Conservation (phyloP, 2,113 vertebrate species). For the Corynorhinus townsendii region DNA sequence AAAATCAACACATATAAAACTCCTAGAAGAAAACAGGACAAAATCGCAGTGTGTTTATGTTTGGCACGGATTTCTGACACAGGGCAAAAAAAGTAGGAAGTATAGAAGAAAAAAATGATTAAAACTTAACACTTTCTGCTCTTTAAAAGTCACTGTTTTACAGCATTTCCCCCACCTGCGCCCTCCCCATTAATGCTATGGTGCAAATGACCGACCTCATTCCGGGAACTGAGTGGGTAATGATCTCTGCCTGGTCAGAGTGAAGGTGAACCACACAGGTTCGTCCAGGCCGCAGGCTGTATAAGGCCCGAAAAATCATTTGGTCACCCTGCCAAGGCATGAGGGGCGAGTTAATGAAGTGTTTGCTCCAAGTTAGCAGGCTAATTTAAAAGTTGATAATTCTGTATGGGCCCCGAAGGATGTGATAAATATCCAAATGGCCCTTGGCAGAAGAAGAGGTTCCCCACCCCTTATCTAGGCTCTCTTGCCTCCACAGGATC, state of each 20-base stretch:
- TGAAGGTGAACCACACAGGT: too few species aligned
- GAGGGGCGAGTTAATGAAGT: too few species aligned
- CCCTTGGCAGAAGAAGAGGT: too few species aligned
- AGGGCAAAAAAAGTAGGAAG: not conserved
- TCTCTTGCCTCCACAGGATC: not conserved
- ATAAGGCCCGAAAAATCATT: too few species aligned
- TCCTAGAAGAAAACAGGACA: not conserved
- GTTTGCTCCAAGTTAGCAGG: too few species aligned
- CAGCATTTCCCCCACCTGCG: too few species aligned
- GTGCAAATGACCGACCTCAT: not conserved
- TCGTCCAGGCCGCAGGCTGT: too few species aligned
- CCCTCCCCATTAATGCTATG: rapidly evolving
- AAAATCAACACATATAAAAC: not conserved
- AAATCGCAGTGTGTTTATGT: not conserved
- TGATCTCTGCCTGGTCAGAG: not conserved
- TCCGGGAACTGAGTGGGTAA: not conserved
- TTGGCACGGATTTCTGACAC: not conserved
- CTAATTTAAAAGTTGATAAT: too few species aligned
- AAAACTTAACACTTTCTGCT: not conserved
- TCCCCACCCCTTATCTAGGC: not conserved
- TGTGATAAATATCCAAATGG: too few species aligned
- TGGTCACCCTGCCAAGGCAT: too few species aligned
- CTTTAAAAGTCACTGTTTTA: not conserved
- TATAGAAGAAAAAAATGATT: not conserved
- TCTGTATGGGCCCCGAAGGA: too few species aligned